Percentiles rank a stretch among this genome's conserved stretches.
These are phyloP conservation scores for Drosophila demipolita DNA, from an alignment of 2,888 invertebrate genomes.

Conservation along the genomic window DNA sequence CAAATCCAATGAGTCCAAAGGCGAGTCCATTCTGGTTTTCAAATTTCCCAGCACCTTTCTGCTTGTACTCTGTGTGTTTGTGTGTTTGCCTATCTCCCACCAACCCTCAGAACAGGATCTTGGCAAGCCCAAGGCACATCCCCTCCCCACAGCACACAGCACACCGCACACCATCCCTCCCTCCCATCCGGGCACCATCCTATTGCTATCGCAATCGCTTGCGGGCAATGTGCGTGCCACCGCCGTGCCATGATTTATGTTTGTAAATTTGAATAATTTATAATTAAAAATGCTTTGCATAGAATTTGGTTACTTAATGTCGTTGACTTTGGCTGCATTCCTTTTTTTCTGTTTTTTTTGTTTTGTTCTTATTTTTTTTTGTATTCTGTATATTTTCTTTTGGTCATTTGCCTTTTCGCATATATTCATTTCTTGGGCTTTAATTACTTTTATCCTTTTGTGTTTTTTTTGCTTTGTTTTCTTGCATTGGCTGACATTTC, in stretches of 20 bases:
- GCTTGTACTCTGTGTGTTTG: neutral
- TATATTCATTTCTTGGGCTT: conserved; percentile 45
- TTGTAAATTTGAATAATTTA: conserved; percentile 82
- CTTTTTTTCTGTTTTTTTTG: conserved; percentile 16
- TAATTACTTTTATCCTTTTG: conserved; percentile 76
- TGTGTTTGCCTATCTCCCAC: conserved; percentile 20
- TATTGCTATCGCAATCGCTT: conserved; percentile 44
- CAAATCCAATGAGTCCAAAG: conserved; percentile 48
- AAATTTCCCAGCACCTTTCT: conserved; percentile 59
- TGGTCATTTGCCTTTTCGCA: conserved; percentile 39
- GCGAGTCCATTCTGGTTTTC: conserved; percentile 20
- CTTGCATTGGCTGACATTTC: conserved; percentile 66
- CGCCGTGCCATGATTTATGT: conserved; percentile 78
- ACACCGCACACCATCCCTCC: neutral
- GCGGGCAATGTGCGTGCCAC: conserved; percentile 65
- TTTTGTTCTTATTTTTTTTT: conserved; percentile 34
- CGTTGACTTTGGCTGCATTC: conserved; percentile 63
- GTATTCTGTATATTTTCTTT: conserved; percentile 19
- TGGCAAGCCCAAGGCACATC: conserved; percentile 24
- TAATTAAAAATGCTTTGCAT: conserved; percentile 79
- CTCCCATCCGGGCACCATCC: conserved; percentile 5
- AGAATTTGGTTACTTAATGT: conserved; percentile 81
- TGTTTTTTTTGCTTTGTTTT: conserved; percentile 36
- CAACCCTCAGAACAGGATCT: conserved; percentile 50
- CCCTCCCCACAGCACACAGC: neutral